Conservation (phyloP, 2,888 invertebrate species). For the Andrena bicolor region DNA sequence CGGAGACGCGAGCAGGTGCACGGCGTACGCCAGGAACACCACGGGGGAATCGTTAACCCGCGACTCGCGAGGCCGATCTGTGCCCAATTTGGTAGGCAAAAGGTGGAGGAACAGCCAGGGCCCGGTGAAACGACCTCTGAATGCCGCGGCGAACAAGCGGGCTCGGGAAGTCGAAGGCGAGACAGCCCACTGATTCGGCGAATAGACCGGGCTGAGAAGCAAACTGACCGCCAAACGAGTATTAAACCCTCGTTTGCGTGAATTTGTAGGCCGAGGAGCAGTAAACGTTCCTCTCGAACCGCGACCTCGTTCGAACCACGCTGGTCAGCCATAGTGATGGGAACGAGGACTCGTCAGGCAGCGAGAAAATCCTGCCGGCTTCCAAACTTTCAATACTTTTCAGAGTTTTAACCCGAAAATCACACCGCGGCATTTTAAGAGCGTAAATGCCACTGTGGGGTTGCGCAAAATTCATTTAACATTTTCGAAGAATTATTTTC, state of each 20-base stretch:
- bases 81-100: slow-evolving; percentile 19
- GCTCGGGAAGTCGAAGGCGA: neutral
- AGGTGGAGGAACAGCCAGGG: neutral
- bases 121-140: slow-evolving; percentile 4
- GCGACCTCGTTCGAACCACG: slow-evolving; percentile 18
- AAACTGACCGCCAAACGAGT: slow-evolving; percentile 7
- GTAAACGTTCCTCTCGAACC: slow-evolving; percentile 24
- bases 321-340: slow-evolving; percentile 16
- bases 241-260: slow-evolving; percentile 43
- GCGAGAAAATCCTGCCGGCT: slow-evolving; percentile 1
- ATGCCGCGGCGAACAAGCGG: neutral
- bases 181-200: slow-evolving; percentile 11
- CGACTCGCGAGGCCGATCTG: slow-evolving; percentile 1
- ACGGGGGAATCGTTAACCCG: slow-evolving; percentile 41
- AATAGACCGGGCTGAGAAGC: slow-evolving; percentile 18
- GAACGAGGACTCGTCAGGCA: slow-evolving; percentile 16
- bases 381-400: neutral
- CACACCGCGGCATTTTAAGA: too few species aligned
- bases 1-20: slow-evolving; percentile 40
- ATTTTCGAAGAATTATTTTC: too few species aligned
- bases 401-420: too few species aligned
- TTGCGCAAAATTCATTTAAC: too few species aligned
- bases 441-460: too few species aligned
- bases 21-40: slow-evolving; percentile 22
- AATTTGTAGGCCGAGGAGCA: slow-evolving; percentile 39